Percentiles rank a stretch among this genome's conserved stretches.
Evolutionary conservation across 2,113 vertebrate genomes (phyloP).

Genomic region (Psophia crepitans): DNA sequence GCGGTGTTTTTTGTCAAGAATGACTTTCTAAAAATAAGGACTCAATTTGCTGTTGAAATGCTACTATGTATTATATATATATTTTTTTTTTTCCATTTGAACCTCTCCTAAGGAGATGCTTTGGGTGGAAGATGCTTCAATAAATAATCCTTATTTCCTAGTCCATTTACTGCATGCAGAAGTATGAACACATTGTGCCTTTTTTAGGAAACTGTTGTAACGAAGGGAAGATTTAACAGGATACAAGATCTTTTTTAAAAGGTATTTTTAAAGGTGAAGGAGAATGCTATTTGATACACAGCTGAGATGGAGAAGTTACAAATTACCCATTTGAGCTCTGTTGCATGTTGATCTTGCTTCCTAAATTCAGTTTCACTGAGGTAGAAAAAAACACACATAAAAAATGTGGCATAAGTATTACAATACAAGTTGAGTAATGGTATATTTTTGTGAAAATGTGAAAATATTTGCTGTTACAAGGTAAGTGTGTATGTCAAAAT

Average conservation of each 20-base stretch:
- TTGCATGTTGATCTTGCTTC: slow-evolving; percentile 38
- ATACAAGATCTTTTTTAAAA: slow-evolving; percentile 39
- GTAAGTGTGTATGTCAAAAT: neutral
- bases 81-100: slow-evolving; percentile 45
- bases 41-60: slow-evolving; percentile 70
- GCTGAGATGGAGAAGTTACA: neutral
- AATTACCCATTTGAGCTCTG: neutral
- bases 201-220: slow-evolving; percentile 55
- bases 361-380: neutral
- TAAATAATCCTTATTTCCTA: slow-evolving; percentile 60
- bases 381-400: neutral
- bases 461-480: slow-evolving; percentile 40
- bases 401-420: neutral
- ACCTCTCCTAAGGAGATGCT: slow-evolving; percentile 63
- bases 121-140: slow-evolving; percentile 55
- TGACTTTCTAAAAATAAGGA: slow-evolving; percentile 72
- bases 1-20: slow-evolving; percentile 59
- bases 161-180: slow-evolving; percentile 77
- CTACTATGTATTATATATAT: slow-evolving; percentile 37
- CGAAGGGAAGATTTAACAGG: slow-evolving; percentile 38
- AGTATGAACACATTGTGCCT: slow-evolving; percentile 75
- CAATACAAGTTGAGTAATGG: neutral
- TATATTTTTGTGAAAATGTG: slow-evolving; percentile 46
- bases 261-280: slow-evolving; percentile 31
- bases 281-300: neutral